Evolutionary conservation across 2,797 vertebrate genomes (phyloP), one percentile per base, ranked within the genome.

Genomic region (Phrynocephalus vlangalii): DNA sequence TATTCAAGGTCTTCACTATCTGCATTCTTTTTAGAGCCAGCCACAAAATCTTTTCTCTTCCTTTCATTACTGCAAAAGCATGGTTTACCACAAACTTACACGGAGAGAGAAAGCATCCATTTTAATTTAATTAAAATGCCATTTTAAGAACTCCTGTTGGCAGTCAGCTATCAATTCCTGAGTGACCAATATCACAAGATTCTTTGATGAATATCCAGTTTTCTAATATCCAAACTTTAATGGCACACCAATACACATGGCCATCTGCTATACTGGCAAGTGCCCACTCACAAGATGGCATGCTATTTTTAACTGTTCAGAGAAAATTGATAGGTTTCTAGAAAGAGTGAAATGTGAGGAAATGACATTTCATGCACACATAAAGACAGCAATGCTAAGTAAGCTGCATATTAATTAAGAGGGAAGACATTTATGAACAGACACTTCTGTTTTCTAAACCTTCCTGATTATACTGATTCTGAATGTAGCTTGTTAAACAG

Each of bases 271-370:
- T 1, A 1, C 15, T 92, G 91, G 91, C 83, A 77, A 71, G 16
- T 13, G 26, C 91, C 86, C 83, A 72, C 75, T 91, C 91, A 78
- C 44, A 90, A 76, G 80, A 92, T 60, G 52, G n/a, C 20, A 75
- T 0, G 0, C 8, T 88, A 78, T 84, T 87, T 93, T 90, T 88
- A 72, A 85, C 28, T 24, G 1, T 84, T 15, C 82, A 33, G 90
- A 38, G 5, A 3, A 90, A 94, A 52, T 5, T 87, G 60, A 91
- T 88, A 67, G 70, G 84, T 88, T 94, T 95, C 90, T 88, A 88
- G 91, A 91, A 94, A 89, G 89, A 92, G 88, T 88, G 86, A 88
- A 91, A 88, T 91, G 78, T 50, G 73, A 63, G 85, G 87, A 91
- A 88, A 77, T 92, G 81, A 92, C 84, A 89, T 86, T 63, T 94